Evolutionary conservation across 2,113 vertebrate genomes (phyloP), one percentile per base, ranked within the genome.

Genomic region (Capreolus pygargus): DNA sequence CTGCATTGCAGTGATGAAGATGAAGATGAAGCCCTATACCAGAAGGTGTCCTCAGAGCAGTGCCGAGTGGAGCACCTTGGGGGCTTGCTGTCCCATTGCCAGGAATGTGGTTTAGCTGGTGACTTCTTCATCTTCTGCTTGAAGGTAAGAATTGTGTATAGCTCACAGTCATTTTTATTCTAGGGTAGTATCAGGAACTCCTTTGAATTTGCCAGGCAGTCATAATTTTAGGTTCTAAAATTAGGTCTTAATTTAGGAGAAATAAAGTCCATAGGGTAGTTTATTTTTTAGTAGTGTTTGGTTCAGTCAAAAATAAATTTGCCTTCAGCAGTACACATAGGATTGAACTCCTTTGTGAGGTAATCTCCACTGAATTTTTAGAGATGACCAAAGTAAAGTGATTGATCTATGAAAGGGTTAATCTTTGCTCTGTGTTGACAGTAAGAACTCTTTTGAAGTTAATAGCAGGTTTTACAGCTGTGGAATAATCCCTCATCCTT

Each of bases 61-160:
- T 99, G 99, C 99, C 98, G 55, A 28, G 76, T 99, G 67, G 99
- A 99, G 97, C 99, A 98, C 98, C 97, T 99, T 12, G 99, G 99
- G 87, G 99, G 99, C 95, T 98, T 99, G 78, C 97, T 99, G 96
- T 98, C 98, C 60, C 98, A 99, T 83, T 99, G 99, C 95, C 99
- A 99, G 97, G 98, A 99, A 92, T 99, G 98, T 0, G 99, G 99
- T 57, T 98, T 99, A 83, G 99, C 99, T 0, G 99, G 99, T 89
- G 99, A 99, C 94, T 99, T 99, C 98, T 99, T 99, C 98, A 98
- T 99, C 90, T 94, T 95, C 52, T 99, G 99, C 96, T 98, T 99
- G 92, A 99, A 99, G 99, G 99, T 99, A 95, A 95, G 97, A 83
- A 45, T 17, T 61, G 6, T 17, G 10, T 11, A 7, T 13, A 25